A percentile compares a stretch with the other conserved stretches of the same genome.
phyloP scores from a whole-genome alignment of 2,797 vertebrate genomes.

The Rhabdomys pumilio region DNA sequence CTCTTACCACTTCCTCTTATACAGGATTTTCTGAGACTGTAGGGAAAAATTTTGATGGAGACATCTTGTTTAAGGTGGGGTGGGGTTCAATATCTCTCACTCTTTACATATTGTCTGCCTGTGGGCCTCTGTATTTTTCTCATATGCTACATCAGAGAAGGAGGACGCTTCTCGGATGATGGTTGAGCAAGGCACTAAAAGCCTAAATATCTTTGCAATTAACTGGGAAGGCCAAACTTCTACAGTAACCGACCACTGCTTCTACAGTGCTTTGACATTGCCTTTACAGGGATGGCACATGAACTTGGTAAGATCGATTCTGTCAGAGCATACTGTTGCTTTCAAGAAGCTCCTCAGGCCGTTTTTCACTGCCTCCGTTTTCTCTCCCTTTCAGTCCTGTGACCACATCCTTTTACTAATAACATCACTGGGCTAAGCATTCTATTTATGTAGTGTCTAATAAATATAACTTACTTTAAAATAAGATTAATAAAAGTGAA shows the following conservation, averaged over 20 bases:
- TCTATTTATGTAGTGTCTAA: constrained; percentile 74
- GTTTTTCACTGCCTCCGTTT: constrained; percentile 29
- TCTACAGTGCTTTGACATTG: constrained; percentile 41
- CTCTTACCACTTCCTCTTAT: neutral
- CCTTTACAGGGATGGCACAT: constrained; percentile 78
- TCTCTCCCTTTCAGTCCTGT: constrained; percentile 52
- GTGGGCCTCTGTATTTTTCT: neutral
- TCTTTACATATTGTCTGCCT: too few species aligned
- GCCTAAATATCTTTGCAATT: constrained; percentile 71
- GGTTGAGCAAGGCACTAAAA: neutral
- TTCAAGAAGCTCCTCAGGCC: constrained; percentile 69
- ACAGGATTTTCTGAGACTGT: neutral
- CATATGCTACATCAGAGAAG: neutral
- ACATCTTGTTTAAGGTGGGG: too few species aligned
- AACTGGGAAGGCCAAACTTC: constrained; percentile 74
- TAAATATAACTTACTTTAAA: constrained; percentile 81
- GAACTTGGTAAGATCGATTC: constrained; percentile 83
- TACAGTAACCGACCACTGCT: constrained; percentile 71
- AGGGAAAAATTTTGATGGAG: too few species aligned
- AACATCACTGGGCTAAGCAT: constrained; percentile 43
- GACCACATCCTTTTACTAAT: constrained; percentile 69
- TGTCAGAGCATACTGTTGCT: constrained; percentile 80
- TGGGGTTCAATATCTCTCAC: neutral
- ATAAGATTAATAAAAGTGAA: constrained; percentile 77
- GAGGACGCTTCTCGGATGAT: neutral